Evolutionary conservation across 2,888 invertebrate species (phyloP), one percentile per base, ranked within the genome.

Genomic region (Exephanes ischioxanthus): DNA sequence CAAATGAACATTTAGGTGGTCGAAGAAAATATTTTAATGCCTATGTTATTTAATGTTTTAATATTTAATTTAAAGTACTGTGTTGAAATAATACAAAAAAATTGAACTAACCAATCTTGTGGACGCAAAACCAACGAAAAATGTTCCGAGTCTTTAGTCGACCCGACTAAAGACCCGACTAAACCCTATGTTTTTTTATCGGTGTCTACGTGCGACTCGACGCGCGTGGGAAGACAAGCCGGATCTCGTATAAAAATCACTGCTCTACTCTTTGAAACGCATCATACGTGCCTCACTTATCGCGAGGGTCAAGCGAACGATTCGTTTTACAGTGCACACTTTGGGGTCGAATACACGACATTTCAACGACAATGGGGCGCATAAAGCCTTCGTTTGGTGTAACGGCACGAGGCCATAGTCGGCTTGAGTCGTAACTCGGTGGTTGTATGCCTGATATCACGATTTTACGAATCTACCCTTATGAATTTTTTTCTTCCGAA

Each of bases 401-500:
- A 45, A 67, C 66, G 48, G 19, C 66, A 58, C 22, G 53, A 80
- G 76, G 55, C 58, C 66, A 51, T 80, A 14, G 48, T 26, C 30
- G 55, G 72, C 22, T 33, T 72, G 66, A 71, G 80, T 80, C 72
- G 71, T 80, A 84, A 84, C 72, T 55, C 22, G 30, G 19, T 55
- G 11, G n/a, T 48, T 14, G 63, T 68, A 51, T n/a, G 67, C 51
- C n/a, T 48, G 67, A 37, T 53, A 84, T 84, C 80, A 51, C 71
- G 41, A 51, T 61, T 37, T 68, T 63, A 48, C 19, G 51, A 66
- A 82, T 79, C 68, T 41, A 70, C 55, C 71, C 76, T 80, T 77
- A 83, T 80, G 67, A 66, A 79, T 85, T 72, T 80, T 80, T 80
- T 63, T 58, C 55, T 30, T 48, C n/a, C n/a, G 37, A 19, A 61